phyloP scores from a whole-genome alignment of 2,888 invertebrate genomes.

The Nymphalis polychloros region DNA sequence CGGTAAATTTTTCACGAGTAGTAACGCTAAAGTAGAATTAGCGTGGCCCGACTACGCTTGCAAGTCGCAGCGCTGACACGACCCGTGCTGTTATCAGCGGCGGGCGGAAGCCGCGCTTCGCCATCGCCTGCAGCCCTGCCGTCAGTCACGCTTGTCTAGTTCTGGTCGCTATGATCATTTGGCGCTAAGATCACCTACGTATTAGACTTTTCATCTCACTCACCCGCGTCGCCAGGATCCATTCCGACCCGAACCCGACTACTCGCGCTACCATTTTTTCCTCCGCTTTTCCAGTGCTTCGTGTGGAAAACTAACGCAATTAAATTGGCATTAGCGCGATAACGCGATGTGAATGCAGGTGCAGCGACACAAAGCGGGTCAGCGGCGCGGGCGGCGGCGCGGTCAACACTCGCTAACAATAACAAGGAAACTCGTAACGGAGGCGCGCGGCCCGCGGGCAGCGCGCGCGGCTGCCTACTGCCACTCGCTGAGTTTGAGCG shows the following conservation, averaged over 20 bases:
- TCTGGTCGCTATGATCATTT: too few species aligned
- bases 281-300: background rate
- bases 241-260: background rate
- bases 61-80: constrained; percentile 2
- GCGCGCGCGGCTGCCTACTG: constrained; percentile 59
- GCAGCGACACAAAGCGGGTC: constrained; percentile 22
- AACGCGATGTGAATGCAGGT: constrained; percentile 19
- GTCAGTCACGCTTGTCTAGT: too few species aligned
- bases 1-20: background rate
- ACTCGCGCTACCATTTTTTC: constrained; percentile 5
- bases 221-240: background rate
- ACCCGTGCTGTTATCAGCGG: constrained; percentile 24
- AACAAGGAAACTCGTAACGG: constrained; percentile 44
- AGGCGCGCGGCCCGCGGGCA: constrained; percentile 41
- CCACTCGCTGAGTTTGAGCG: constrained; percentile 51
- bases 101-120: constrained; percentile 31
- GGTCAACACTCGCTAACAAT: constrained; percentile 46
- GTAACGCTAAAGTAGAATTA: background rate
- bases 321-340: constrained; percentile 24
- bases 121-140: background rate
- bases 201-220: constrained; percentile 7
- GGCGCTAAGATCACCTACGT: background rate
- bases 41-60: background rate
- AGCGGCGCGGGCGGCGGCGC: constrained; percentile 41
- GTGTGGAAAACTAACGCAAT: constrained; percentile 11